These are phyloP conservation scores for Linnaemya vulpina DNA, from an alignment of 2,888 invertebrate genomes.

Conservation along the genomic window DNA sequence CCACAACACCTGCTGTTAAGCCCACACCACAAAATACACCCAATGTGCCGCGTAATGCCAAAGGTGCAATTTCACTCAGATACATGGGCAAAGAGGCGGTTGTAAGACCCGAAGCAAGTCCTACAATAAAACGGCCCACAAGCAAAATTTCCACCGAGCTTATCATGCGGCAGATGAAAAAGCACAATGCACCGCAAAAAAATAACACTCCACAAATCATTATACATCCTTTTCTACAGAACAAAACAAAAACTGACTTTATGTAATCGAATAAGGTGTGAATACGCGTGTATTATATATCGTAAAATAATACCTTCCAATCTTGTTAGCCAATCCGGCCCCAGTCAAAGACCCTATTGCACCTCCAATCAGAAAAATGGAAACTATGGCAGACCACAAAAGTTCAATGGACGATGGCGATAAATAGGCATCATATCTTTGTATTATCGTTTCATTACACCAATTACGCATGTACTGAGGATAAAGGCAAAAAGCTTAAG, in stretches of 20 bases:
- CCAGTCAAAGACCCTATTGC: conserved; percentile 92
- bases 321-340: conserved; percentile 88
- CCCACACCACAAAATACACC: conserved; percentile 88
- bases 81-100: conserved; percentile 96
- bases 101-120: conserved; percentile 90
- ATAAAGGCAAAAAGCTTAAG: background rate
- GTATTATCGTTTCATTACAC: conserved; percentile 88
- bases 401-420: conserved; percentile 84
- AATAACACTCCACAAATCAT: conserved; percentile 88
- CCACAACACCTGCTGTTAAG: conserved; percentile 81
- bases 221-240: conserved; percentile 88
- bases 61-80: conserved; percentile 92
- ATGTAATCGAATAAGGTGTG: no score
- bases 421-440: conserved; percentile 85
- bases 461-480: conserved; percentile 86
- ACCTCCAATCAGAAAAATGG: conserved; percentile 94
- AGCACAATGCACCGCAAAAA: conserved; percentile 87
- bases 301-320: conserved; percentile 85
- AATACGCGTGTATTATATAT: no score
- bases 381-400: conserved; percentile 92
- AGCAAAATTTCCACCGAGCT: conserved; percentile 91
- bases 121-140: conserved; percentile 89
- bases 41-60: conserved; percentile 89
- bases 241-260: conserved; percentile 57
- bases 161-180: conserved; percentile 86